A percentile compares a stretch with the other conserved stretches of the same genome.
Evolutionary conservation across 2,113 vertebrate genomes (phyloP).

Genomic region (Megaceryle maxima): DNA sequence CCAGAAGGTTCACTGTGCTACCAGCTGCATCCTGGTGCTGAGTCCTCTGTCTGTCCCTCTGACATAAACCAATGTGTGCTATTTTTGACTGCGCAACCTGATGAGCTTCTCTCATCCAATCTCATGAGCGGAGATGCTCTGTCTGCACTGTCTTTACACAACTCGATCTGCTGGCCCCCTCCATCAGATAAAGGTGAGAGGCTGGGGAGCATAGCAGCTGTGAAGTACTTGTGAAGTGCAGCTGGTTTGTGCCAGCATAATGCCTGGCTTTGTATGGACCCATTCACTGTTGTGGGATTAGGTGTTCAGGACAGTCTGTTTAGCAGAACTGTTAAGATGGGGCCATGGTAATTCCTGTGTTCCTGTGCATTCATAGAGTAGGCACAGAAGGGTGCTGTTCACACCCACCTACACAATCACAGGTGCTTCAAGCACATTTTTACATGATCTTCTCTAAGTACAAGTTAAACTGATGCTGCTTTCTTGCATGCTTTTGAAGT

Average conservation of each 20-base stretch:
- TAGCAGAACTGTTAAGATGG: neutral
- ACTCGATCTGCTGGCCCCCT: neutral
- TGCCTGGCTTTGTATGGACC: neutral
- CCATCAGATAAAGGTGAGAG: neutral
- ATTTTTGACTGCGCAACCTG: neutral
- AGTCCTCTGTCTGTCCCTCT: neutral
- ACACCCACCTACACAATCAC: neutral
- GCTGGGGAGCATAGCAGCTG: neutral
- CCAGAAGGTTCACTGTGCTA: conserved; percentile 34
- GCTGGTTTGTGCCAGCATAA: neutral
- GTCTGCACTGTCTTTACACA: neutral
- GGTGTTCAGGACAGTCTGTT: neutral
- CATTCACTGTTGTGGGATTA: neutral
- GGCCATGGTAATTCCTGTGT: neutral
- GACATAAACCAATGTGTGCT: neutral
- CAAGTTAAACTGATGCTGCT: neutral
- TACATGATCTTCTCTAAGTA: neutral
- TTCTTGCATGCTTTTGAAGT: neutral
- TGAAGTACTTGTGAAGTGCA: neutral
- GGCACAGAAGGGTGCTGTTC: neutral
- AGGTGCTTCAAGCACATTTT: neutral
- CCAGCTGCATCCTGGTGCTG: neutral
- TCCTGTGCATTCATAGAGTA: neutral
- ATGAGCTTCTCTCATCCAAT: neutral
- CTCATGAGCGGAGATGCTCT: neutral